Conservation (phyloP, 2,113 vertebrate species). For the Ardeotis arabs region DNA sequence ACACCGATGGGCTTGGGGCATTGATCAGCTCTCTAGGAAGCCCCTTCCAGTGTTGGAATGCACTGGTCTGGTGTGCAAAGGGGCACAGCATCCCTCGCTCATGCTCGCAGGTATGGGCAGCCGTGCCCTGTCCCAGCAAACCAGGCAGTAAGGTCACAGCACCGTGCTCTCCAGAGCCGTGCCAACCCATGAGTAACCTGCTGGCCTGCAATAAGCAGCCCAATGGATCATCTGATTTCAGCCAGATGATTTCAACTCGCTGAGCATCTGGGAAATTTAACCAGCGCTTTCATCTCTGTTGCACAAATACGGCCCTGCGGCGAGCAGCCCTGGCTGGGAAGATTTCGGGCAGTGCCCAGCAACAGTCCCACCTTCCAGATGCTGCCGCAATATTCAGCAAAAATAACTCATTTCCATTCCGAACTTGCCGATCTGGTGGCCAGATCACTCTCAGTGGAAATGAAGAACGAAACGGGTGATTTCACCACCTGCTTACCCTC, state of each 20-base stretch:
- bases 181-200: neutral
- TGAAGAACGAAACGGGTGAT: neutral
- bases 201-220: neutral
- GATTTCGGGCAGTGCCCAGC: neutral
- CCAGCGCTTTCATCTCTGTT: neutral
- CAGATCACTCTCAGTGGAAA: neutral
- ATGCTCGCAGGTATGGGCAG: fast-evolving
- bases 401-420: neutral
- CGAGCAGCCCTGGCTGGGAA: neutral
- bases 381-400: neutral
- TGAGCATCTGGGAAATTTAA: neutral
- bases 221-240: neutral
- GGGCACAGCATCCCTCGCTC: neutral
- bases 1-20: neutral
- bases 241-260: neutral
- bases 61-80: too few species aligned
- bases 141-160: neutral
- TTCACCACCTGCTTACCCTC: neutral
- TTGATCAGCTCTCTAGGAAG: neutral
- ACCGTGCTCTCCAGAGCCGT: neutral
- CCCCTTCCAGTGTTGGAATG: neutral
- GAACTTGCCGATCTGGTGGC: neutral
- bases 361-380: neutral
- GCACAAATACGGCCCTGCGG: neutral
- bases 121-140: neutral